phyloP scores from a whole-genome alignment of 2,888 invertebrate genomes.

The Leucania comma region DNA sequence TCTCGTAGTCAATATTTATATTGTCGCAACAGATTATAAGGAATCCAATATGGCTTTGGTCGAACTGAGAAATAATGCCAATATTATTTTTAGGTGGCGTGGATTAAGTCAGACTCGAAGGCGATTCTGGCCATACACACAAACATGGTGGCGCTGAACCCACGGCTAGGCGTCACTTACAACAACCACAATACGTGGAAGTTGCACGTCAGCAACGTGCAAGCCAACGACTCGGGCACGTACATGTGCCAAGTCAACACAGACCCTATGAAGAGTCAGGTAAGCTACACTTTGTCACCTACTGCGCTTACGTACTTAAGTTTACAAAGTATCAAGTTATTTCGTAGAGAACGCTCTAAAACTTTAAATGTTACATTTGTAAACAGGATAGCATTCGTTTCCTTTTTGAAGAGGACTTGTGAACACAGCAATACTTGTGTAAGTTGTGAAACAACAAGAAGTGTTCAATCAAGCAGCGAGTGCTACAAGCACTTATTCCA shows the following conservation, averaged over 20 bases:
- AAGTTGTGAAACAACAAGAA: constrained; percentile 40
- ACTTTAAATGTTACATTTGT: constrained; percentile 46
- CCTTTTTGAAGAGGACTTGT: constrained; percentile 34
- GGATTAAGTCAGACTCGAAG: constrained; percentile 97
- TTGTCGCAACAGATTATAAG: constrained; percentile 52
- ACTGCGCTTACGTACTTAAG: constrained; percentile 27
- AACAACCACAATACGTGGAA: constrained; percentile 98
- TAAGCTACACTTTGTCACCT: constrained; percentile 74
- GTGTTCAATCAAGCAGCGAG: constrained; percentile 44
- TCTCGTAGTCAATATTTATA: constrained; percentile 57
- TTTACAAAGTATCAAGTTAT: constrained; percentile 58
- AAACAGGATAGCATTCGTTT: constrained; percentile 57
- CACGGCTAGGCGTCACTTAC: constrained; percentile 96
- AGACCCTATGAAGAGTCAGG: constrained; percentile 97
- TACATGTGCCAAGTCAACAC: constrained; percentile 99
- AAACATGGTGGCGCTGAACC: constrained; percentile 97
- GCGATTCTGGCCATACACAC: constrained; percentile 97
- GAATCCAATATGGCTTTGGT: constrained; percentile 58
- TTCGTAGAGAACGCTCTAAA: constrained; percentile 46
- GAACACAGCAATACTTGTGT: constrained; percentile 17
- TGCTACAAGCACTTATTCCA: constrained; percentile 34
- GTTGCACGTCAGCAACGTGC: constrained; percentile 96
- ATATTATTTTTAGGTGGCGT: constrained; percentile 93
- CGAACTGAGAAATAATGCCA: constrained; percentile 55
- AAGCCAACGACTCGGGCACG: constrained; percentile 97